Evolutionary conservation across 1,140 invertebrate genomes (phyloP), one percentile per base, ranked within the genome.

Genomic region (Ceratosolen fusciceps): DNA sequence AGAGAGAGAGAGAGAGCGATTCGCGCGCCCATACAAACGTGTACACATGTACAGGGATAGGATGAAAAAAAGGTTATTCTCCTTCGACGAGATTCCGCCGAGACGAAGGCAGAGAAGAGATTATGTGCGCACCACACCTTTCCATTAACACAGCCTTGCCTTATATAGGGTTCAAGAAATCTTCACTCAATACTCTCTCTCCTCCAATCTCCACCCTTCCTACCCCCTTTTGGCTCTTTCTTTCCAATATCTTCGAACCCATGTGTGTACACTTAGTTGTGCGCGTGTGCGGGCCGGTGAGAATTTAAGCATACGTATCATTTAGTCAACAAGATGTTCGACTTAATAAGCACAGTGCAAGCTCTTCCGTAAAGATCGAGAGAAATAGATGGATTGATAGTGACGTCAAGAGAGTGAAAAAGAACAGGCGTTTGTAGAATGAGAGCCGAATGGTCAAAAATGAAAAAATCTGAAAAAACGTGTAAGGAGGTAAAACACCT

Each of bases 101-200:
- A 65, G 60, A 21, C 60, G 60, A 65, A 65, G 60, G 47, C 21
- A 52, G 47, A 52, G 43, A 26, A 52, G 24, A 71, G 47, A 47
- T 71, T 71, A 31, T 52, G 26, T n/a, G 47, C 73, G 47, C 58
- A 74, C 74, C 74, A 70, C 75, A 77, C 75, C 75, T 77, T 70
- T 70, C 75, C 75, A 77, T 77, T 77, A 77, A 70, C 75, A 70
- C 65, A 47, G 14, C 12, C 62, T 43, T 58, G 74, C 26, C 43
- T 65, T 52, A 62, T 74, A 60, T 43, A 74, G 54, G 67, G 67
- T 47, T 68, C 67, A 21, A 68, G 67, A 68, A 68, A 68, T 68
- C 37, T 68, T 65, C 60, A 37, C 58, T 62, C 31, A 21, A 37
- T 14, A 26, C 12, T 10, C 62, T 65, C 19, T 21, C 54, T 56